phyloP scores from a whole-genome alignment of 2,797 vertebrate species.

The Limnodromus scolopaceus region DNA sequence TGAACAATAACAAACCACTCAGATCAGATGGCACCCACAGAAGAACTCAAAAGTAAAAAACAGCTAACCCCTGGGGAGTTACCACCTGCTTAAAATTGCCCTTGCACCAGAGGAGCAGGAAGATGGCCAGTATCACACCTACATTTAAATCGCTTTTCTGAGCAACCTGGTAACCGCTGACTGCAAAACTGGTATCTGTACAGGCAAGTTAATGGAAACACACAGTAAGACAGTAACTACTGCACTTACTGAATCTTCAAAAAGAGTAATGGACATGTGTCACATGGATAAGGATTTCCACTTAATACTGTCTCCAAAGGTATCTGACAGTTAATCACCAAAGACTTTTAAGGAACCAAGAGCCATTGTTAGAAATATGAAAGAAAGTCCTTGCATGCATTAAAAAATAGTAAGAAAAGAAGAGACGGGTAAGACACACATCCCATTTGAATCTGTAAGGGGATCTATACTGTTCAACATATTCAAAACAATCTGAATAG shows the following conservation, averaged over 20 bases:
- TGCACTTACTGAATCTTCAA: neutral
- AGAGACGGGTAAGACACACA: neutral
- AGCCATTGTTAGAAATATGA: neutral
- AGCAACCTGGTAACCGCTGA: neutral
- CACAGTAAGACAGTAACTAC: neutral
- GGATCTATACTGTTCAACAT: neutral
- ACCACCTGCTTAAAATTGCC: neutral
- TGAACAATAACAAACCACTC: neutral
- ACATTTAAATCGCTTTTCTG: neutral
- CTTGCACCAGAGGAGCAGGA: neutral
- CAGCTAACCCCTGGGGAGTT: neutral
- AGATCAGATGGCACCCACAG: neutral
- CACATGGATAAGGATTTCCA: neutral
- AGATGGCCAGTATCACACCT: neutral
- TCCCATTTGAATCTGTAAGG: neutral
- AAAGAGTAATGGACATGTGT: neutral
- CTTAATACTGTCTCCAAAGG: neutral
- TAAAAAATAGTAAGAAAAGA: neutral
- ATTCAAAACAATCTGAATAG: neutral
- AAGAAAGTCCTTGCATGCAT: neutral
- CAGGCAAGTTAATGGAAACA: neutral
- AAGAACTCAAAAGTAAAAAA: neutral
- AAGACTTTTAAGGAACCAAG: neutral
- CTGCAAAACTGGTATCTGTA: neutral
- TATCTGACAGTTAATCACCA: neutral